Evolutionary conservation across 1,140 invertebrate species (phyloP).

Genomic region (Drosophila takahashii): DNA sequence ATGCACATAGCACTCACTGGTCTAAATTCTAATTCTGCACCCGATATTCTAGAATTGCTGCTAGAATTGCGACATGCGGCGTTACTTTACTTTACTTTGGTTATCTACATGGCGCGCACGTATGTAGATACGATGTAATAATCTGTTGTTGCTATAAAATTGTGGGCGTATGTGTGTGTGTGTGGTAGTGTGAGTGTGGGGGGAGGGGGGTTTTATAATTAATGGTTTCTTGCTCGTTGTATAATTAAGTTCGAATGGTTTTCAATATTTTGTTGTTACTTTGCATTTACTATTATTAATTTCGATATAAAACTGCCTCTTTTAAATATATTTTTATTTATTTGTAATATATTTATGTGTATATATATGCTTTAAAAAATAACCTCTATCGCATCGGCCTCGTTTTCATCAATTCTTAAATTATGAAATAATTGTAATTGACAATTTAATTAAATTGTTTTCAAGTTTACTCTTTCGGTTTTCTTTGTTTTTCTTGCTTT

Average conservation of each 20-base stretch:
- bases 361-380: slow-evolving; percentile 80
- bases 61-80: slow-evolving; percentile 49
- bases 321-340: slow-evolving; percentile 56
- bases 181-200: slow-evolving; percentile 33
- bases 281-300: slow-evolving; percentile 76
- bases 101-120: slow-evolving; percentile 42
- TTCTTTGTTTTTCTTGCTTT: slow-evolving; percentile 14
- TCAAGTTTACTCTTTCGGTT: slow-evolving; percentile 46
- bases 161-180: slow-evolving; percentile 47
- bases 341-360: slow-evolving; percentile 61
- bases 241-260: slow-evolving; percentile 84
- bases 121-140: slow-evolving; percentile 61
- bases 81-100: slow-evolving; percentile 11
- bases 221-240: slow-evolving; percentile 78
- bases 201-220: slow-evolving; percentile 46
- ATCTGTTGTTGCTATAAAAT: slow-evolving; percentile 66
- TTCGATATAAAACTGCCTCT: slow-evolving; percentile 81
- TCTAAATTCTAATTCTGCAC: slow-evolving; percentile 75
- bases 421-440: slow-evolving; percentile 81
- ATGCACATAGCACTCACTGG: slow-evolving; percentile 78
- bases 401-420: slow-evolving; percentile 71
- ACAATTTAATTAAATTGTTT: slow-evolving; percentile 83
- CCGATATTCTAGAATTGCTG: slow-evolving; percentile 31
- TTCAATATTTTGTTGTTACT: slow-evolving; percentile 75
- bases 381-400: slow-evolving; percentile 72